Evolutionary conservation across 2,888 invertebrate species (phyloP), one percentile per base, ranked within the genome.

Genomic region (Palloptera scutellata): DNA sequence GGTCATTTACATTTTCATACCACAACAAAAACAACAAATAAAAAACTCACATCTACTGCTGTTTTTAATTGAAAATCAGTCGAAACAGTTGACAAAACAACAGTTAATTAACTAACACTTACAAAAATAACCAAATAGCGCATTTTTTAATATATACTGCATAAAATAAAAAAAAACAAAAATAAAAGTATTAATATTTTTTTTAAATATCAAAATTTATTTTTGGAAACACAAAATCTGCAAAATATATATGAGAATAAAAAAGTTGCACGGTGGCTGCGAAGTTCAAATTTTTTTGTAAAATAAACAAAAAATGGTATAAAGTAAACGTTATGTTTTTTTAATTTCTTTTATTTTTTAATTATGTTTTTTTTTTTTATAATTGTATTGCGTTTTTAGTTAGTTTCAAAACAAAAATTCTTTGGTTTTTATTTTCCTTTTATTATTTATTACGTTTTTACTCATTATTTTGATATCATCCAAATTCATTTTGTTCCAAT

Each of bases 231-330:
- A 19, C 54, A 54, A 20, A 54, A 15, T 12, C 12, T 5, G 17
- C 58, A 42, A 58, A 52, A 58, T 64, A 48, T 51, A 40, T 17
- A 15, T 41, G 15, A 51, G n/a, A 48, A 42, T 58, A 30, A 61
- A 64, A 67, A 75, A 77, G 76, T 80, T 81, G 82, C 82, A 81
- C 81, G 81, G 82, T 82, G 82, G 81, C 82, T 82, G 81, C 78
- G 76, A 74, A 78, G 63, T 68, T 69, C 20, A 70, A 66, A 62
- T 67, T 51, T 13, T 43, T 53, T 55, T 55, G n/a, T 42, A 57
- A 17, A 61, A 1, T 19, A 43, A 52, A 53, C 62, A 51, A 20
- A 60, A 64, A 54, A 41, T 60, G 60, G 60, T 43, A 30, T 30
- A 30, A 62, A 60, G 55, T 73, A 69, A 48, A 57, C 67, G 51